phyloP scores from a whole-genome alignment of 2,888 invertebrate genomes.

The Harmothoe impar region DNA sequence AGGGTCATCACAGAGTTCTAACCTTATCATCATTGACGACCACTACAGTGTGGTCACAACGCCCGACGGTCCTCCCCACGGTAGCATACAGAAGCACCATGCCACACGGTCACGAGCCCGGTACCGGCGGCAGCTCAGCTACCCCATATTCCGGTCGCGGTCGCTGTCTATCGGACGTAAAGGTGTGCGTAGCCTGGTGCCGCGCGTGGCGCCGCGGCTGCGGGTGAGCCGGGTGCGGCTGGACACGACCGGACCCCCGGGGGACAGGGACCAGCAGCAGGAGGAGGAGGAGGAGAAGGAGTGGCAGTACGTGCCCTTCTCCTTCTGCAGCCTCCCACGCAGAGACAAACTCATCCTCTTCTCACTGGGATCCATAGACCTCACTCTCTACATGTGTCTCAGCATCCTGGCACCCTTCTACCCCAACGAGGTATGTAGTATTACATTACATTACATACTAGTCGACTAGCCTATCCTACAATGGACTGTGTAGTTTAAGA shows the following conservation, averaged over 20 bases:
- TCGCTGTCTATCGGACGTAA: neutral
- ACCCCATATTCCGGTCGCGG: neutral
- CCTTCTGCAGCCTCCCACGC: conserved; percentile 32
- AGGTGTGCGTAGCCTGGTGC: neutral
- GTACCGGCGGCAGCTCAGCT: neutral
- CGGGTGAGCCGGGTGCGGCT: conserved; percentile 3
- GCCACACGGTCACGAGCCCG: neutral
- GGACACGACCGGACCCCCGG: neutral
- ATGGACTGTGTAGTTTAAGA: too few relatives aligned
- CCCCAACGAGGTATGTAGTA: conserved; percentile 53
- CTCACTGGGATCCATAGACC: conserved; percentile 62
- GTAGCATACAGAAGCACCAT: neutral
- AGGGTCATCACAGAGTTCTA: neutral
- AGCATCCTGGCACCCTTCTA: conserved; percentile 65
- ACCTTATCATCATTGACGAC: neutral
- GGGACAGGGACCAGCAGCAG: neutral
- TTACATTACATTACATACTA: neutral
- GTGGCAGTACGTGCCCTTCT: conserved; percentile 52
- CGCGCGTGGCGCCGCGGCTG: neutral
- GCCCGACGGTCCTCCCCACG: neutral
- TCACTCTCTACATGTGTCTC: conserved; percentile 63
- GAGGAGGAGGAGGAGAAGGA: conserved; percentile 35
- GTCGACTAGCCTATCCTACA: too few relatives aligned
- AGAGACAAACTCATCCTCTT: conserved; percentile 64
- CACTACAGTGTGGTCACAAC: neutral